Evolutionary conservation across 2,888 invertebrate genomes (phyloP), one percentile per base, ranked within the genome.

Genomic region (Minunthozetes semirufus): DNA sequence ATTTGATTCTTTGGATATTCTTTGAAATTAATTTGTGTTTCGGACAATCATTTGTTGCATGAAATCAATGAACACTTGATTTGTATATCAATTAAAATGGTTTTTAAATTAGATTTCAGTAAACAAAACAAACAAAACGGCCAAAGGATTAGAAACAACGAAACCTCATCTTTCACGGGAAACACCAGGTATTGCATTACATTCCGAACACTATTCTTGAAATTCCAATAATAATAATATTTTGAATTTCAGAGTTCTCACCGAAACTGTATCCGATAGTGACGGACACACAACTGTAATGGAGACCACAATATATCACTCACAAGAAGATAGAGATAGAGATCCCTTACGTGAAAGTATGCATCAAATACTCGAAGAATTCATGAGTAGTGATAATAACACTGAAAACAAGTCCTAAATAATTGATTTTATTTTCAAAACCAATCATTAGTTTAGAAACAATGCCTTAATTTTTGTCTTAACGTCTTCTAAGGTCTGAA

Each of bases 251-350:
- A 74, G 74, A 25, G 68, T 74, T 29, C 9, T 59, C 9, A 74
- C 74, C 38, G 74, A 74, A 59, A 74, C 74, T 1, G 74, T 74
- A 9, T 74, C 48, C 27, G 74, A 74, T 0, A 48, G 70, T 13
- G 68, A 74, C 46, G 74, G 74, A 29, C 66, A 66, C 74, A 74
- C 50, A 48, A 74, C 74, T 17, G 38, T 50, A n/a, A 73, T 61
- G 73, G 71, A 68, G 68, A 50, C 66, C 19, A 74, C 74, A 63
- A 68, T 74, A 56, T 42, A 29, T 56, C 72, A 72, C 22, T 42
- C 72, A 29, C 53, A 72, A 11, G 22, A 56, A 50, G 72, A 72
- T 2, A 27, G 13, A 13, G 25, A 25, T 25, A 27, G 25, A 22
- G 46, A 48, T 48, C 27, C 70, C 2, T 27, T 70, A 2, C 70